Evolutionary conservation across 2,888 invertebrate genomes (phyloP).

Genomic region (Eristalis tenax): DNA sequence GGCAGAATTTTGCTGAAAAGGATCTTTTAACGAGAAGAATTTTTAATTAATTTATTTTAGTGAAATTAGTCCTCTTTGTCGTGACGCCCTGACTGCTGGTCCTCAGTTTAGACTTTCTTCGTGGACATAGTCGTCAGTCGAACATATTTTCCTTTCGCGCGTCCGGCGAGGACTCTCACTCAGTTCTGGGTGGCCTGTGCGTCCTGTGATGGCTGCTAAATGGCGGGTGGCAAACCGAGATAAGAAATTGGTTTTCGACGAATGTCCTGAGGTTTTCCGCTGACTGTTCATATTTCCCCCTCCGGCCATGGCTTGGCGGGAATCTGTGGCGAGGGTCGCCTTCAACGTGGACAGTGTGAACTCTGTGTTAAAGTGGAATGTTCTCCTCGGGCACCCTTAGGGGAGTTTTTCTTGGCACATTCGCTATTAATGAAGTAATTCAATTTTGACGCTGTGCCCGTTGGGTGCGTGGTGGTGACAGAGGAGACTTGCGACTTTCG

Average conservation of each 20-base stretch:
- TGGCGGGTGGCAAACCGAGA: constrained; percentile 24
- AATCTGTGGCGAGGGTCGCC: neutral
- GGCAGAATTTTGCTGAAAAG: constrained; percentile 42
- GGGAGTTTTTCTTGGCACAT: neutral
- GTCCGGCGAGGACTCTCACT: neutral
- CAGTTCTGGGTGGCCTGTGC: neutral
- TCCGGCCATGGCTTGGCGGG: neutral
- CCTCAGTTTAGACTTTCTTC: neutral
- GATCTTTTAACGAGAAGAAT: constrained; percentile 58
- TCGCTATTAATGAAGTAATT: neutral
- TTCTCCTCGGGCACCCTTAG: neutral
- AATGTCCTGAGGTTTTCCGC: constrained; percentile 22
- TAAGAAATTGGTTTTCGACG: constrained; percentile 25
- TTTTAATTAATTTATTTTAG: constrained; percentile 67
- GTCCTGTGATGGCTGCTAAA: constrained; percentile 13
- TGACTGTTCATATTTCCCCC: constrained; percentile 20
- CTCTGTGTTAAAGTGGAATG: neutral
- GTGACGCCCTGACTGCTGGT: neutral
- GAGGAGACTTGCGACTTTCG: neutral
- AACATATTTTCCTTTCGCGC: neutral
- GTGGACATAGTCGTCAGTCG: neutral
- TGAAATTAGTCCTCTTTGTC: constrained; percentile 32
- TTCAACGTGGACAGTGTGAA: constrained; percentile 1
- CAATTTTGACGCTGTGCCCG: neutral
- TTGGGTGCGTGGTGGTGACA: neutral